These are phyloP conservation scores for Trichomycterus rosablanca DNA, from an alignment of 2,113 vertebrate genomes.

Conservation along the genomic window DNA sequence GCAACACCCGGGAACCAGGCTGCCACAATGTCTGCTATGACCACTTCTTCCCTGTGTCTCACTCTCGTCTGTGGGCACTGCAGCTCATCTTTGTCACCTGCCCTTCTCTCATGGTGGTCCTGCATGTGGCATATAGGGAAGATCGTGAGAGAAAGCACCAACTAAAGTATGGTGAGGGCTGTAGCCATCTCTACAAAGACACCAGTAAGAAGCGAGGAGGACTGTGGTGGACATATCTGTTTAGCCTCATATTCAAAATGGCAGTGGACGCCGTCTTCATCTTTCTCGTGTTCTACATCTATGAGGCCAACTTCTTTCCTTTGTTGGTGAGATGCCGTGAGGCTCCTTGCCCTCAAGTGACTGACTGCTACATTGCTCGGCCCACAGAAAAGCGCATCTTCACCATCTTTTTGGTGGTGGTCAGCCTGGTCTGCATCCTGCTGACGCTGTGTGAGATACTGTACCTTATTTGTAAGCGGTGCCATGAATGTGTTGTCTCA, in stretches of 20 bases:
- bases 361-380: slow-evolving; percentile 86
- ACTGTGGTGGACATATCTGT: slow-evolving; percentile 90
- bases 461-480: slow-evolving; percentile 80
- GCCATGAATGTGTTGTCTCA: slow-evolving; percentile 49
- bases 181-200: slow-evolving; percentile 58
- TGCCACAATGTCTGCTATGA: slow-evolving; percentile 86
- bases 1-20: slow-evolving; percentile 84
- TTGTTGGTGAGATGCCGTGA: slow-evolving; percentile 74
- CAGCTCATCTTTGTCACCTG: slow-evolving; percentile 92
- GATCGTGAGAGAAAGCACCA: slow-evolving; percentile 68
- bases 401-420: slow-evolving; percentile 83
- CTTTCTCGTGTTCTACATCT: slow-evolving; percentile 76
- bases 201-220: slow-evolving; percentile 82
- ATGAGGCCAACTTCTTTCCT: slow-evolving; percentile 75
- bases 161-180: slow-evolving; percentile 51
- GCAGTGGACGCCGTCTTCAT: slow-evolving; percentile 73
- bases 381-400: slow-evolving; percentile 88
- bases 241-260: slow-evolving; percentile 81
- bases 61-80: slow-evolving; percentile 88
- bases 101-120: slow-evolving; percentile 83
- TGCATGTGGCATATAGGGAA: slow-evolving; percentile 83
- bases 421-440: slow-evolving; percentile 73
- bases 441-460: slow-evolving; percentile 74
- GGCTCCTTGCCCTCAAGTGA: slow-evolving; percentile 76
- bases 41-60: slow-evolving; percentile 80